Conservation (phyloP, 1,140 invertebrate genomes). For the Acyrthosiphon pisum region DNA sequence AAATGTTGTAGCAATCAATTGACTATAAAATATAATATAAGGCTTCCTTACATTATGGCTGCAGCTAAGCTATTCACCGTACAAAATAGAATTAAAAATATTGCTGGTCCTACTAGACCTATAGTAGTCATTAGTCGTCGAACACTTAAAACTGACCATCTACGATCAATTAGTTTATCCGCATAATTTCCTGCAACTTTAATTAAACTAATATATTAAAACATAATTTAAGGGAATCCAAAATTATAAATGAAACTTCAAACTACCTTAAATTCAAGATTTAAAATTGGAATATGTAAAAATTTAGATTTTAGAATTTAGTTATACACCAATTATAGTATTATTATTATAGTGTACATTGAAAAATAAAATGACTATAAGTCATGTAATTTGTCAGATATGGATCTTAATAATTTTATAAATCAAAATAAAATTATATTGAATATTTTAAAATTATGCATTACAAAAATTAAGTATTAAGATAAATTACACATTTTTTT, state of each 20-base stretch:
- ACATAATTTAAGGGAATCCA: constrained; percentile 38
- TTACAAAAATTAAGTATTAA: no score
- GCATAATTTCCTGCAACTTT: constrained; percentile 78
- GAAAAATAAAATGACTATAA: background rate
- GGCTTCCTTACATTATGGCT: constrained; percentile 73
- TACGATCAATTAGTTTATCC: constrained; percentile 71
- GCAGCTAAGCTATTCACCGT: constrained; percentile 75
- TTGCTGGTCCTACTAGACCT: constrained; percentile 77
- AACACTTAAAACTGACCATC: constrained; percentile 78
- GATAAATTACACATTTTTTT: no score
- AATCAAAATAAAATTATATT: no score
- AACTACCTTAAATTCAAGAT: background rate
- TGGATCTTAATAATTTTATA: no score
- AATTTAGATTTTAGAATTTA: background rate
- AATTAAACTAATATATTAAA: background rate
- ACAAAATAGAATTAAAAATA: constrained; percentile 77
- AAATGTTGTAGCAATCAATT: background rate
- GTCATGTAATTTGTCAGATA: no score
- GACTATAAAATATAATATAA: constrained; percentile 33
- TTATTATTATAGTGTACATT: background rate
- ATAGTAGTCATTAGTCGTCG: constrained; percentile 78
- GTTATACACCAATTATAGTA: background rate
- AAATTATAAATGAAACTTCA: background rate
- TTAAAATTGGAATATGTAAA: background rate
- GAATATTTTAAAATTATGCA: no score